Conservation (phyloP, 2,888 invertebrate genomes). For the Eupithecia tripunctaria region DNA sequence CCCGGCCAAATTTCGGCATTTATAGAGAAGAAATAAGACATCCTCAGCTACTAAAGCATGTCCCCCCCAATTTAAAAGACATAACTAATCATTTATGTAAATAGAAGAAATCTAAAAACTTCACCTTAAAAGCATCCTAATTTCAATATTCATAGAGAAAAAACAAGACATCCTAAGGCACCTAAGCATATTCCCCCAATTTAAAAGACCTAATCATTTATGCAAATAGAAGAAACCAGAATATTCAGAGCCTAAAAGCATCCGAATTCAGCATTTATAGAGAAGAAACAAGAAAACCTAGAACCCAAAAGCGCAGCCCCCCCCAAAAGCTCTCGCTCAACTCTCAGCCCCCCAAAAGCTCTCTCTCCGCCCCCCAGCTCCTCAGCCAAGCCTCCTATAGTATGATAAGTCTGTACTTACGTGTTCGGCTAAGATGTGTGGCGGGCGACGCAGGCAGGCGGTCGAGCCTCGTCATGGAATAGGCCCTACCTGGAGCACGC, state of each 20-base stretch:
- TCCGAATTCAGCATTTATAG: not conserved
- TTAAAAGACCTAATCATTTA: too few species aligned
- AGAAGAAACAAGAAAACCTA: not conserved
- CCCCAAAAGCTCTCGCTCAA: not conserved
- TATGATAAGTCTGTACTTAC: constrained; percentile 54
- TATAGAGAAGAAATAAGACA: not conserved
- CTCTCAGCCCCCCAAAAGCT: not conserved
- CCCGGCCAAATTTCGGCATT: not conserved
- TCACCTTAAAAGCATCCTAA: not conserved
- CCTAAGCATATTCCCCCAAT: not conserved
- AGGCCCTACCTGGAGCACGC: constrained; percentile 89
- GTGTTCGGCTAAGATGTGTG: constrained; percentile 72
- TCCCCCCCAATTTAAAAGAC: too few species aligned
- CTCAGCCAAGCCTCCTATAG: constrained; percentile 21
- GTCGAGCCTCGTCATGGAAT: constrained; percentile 97
- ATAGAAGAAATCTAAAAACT: not conserved
- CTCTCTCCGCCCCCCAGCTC: not conserved
- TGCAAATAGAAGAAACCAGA: not conserved
- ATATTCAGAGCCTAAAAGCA: not conserved
- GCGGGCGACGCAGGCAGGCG: constrained; percentile 67
- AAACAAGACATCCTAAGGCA: not conserved
- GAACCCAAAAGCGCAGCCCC: not conserved
- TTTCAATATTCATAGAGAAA: not conserved
- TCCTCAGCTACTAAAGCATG: too few species aligned
- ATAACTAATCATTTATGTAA: not conserved